A percentile compares a stretch with the other conserved stretches of the same genome.
phyloP scores from a whole-genome alignment of 2,888 invertebrate genomes.

The Sarcophaga carnaria region DNA sequence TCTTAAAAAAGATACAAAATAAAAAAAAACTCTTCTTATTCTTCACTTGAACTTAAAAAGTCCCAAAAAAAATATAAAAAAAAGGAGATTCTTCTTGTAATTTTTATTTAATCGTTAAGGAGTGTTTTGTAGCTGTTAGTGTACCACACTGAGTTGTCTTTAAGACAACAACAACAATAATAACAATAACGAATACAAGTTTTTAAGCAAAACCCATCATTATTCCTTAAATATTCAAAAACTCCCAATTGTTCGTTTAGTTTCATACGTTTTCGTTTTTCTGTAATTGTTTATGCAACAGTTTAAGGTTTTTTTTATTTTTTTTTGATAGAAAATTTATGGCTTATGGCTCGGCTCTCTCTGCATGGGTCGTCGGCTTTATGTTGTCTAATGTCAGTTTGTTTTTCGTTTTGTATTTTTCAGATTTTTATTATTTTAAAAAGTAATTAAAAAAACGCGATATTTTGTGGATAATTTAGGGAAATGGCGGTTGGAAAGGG shows the following conservation, averaged over 20 bases:
- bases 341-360: constrained; percentile 2
- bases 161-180: constrained; percentile 3
- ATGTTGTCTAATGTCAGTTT: background rate
- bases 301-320: constrained; percentile 45
- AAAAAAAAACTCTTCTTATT: constrained; percentile 16
- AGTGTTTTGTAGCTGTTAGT: constrained; percentile 30
- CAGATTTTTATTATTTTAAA: constrained; percentile 29
- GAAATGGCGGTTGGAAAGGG: constrained; percentile 39
- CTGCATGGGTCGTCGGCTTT: background rate
- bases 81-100: constrained; percentile 44
- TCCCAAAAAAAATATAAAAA: constrained; percentile 28
- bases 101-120: constrained; percentile 66
- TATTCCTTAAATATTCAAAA: constrained; percentile 55
- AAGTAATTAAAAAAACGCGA: constrained; percentile 56
- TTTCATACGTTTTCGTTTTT: too few relatives aligned
- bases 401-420: constrained; percentile 8
- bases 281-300: constrained; percentile 58
- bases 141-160: background rate
- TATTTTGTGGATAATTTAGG: constrained; percentile 61
- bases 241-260: constrained; percentile 41
- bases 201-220: constrained; percentile 35
- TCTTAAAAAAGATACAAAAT: constrained; percentile 33
- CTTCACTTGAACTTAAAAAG: background rate
- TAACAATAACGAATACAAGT: background rate
- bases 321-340: constrained; percentile 51